Base-by-base conservation (phyloP, 2,888 invertebrate species). In the Lasioglossum lativentre region DNA sequence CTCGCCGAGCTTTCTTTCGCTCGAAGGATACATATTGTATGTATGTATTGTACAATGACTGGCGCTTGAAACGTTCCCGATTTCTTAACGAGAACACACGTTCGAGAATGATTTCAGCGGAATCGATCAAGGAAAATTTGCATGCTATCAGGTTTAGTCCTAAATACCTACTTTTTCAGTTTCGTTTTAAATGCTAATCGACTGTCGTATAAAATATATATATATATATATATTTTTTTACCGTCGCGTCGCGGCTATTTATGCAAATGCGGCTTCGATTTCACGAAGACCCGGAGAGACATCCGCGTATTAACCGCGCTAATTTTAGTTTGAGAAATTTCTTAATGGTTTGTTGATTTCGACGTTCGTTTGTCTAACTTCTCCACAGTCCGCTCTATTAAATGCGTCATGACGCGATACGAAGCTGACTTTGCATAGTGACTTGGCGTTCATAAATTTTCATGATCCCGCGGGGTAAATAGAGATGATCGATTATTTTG, bases 111-210 rank as follows among this genome's bases (percentile, higher is more conserved):
- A 59, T 59, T 59, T 27, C 27, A 27, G 59, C 27, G 12, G 59
- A 52, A 59, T 59, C 59, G 27, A 59, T 59, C 59, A 0, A 27
- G 16, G 23, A 23, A 27, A 27, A 59, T 59, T 59, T 27, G 59
- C 59, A 16, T 59, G 27, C 16, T 27, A 59, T 16, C 59, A 2
- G 4, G 27, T 27, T 27, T n/a, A 27, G 27, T 59, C 12, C 59
- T 27, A 16, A 59, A 59, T 59, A 59, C 59, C 59, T 59, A 59
- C 59, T 59, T 59, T 27, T 59, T 59, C 59, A 1, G 27, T 59
- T 59, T 59, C 27, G 59, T 59, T 59, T 59, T 59, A 59, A 59
- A 59, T 59, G 59, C 59, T 59, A 59, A 59, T 27, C 5, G 59
- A 59, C 59, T 27, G 59, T 59, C 59, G 0, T 52, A 52, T 30